phyloP scores from a whole-genome alignment of 2,797 vertebrate species.

The Erithacus rubecula region DNA sequence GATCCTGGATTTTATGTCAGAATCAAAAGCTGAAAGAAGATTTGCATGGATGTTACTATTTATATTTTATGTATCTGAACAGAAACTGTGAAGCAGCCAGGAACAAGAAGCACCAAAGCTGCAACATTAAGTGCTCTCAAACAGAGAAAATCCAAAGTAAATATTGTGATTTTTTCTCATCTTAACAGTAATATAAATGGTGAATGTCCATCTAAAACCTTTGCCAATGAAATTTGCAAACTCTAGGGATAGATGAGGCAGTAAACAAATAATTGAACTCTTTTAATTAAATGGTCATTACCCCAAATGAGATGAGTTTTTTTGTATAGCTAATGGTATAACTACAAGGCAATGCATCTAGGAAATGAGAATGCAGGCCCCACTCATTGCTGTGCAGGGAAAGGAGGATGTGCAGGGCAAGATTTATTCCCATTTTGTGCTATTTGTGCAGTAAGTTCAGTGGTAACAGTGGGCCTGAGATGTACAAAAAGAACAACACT shows the following conservation, averaged over 20 bases:
- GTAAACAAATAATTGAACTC: not conserved
- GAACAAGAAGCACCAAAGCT: not conserved
- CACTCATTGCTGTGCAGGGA: accelerated
- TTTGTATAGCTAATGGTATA: not conserved
- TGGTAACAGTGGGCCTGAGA: not conserved
- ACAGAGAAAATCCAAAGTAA: not conserved
- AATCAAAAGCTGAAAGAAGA: not conserved
- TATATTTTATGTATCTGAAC: not conserved
- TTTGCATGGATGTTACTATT: not conserved
- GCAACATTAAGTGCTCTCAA: not conserved
- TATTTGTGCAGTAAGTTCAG: not conserved
- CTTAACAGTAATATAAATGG: not conserved
- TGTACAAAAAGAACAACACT: not conserved
- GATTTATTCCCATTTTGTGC: not conserved
- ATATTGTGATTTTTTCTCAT: not conserved
- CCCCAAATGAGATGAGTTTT: not conserved
- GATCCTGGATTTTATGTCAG: not conserved
- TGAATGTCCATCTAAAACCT: not conserved
- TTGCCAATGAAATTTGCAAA: not conserved
- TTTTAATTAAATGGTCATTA: not conserved
- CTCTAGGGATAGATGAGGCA: not conserved
- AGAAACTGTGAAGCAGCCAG: not conserved
- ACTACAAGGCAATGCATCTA: not conserved
- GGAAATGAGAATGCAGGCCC: not conserved
- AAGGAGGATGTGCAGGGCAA: not conserved